A percentile compares a stretch with the other conserved stretches of the same genome.
These are phyloP conservation scores for Archips crataeganus DNA, from an alignment of 2,888 invertebrate genomes.

Conservation along the genomic window DNA sequence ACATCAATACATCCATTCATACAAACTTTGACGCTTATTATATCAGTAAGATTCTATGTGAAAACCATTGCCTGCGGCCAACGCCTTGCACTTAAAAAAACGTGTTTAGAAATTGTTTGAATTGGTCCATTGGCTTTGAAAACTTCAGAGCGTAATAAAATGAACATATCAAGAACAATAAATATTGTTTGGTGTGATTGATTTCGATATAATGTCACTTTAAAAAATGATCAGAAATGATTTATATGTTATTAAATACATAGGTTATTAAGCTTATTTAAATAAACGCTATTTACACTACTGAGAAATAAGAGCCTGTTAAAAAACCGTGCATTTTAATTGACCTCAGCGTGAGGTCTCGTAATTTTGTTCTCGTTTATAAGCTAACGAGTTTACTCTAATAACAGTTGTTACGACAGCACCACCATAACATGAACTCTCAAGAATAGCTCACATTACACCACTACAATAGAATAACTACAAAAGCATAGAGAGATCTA, in stretches of 20 bases:
- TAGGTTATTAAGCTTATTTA: conserved; percentile 56
- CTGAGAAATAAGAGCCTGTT: conserved; percentile 52
- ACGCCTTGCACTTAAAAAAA: too few relatives aligned
- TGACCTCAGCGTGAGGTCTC: conserved; percentile 66
- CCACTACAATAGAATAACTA: conserved; percentile 37
- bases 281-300: conserved; percentile 60
- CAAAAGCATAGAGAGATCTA: conserved; percentile 34
- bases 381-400: conserved; percentile 59
- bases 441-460: conserved; percentile 27
- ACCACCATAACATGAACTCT: conserved; percentile 41
- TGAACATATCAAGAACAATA: conserved; percentile 4
- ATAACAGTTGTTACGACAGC: conserved; percentile 53
- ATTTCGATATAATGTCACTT: conserved; percentile 13
- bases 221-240: conserved; percentile 28
- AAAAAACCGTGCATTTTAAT: conserved; percentile 67
- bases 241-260: conserved; percentile 22
- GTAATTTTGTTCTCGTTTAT: conserved; percentile 65
- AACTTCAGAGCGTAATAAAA: too few relatives aligned
- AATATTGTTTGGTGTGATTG: conserved; percentile 13
- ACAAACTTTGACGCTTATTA: too few relatives aligned
- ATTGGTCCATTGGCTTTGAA: too few relatives aligned
- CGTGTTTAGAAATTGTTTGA: too few relatives aligned
- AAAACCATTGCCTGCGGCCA: too few relatives aligned
- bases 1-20: too few relatives aligned
- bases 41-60: too few relatives aligned